phyloP scores from a whole-genome alignment of 2,888 invertebrate species.

The Caenorhabditis drosophilae region DNA sequence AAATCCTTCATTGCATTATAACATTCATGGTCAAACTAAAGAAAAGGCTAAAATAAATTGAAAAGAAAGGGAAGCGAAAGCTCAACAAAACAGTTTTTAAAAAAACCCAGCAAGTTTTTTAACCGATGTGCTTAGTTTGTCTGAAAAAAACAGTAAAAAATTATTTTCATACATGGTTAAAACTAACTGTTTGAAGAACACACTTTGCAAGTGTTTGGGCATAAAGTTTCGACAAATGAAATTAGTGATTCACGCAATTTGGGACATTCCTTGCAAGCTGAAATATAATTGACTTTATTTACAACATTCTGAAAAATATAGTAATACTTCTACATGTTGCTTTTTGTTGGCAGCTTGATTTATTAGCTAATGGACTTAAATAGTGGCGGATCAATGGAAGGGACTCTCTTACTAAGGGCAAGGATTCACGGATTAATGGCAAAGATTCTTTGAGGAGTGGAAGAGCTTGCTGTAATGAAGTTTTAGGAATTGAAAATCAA shows the following conservation, averaged over 20 bases:
- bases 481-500: too few relatives aligned
- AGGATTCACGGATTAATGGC: constrained; percentile 44
- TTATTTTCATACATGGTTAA: neutral
- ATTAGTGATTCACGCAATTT: constrained; percentile 32
- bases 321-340: constrained; percentile 33
- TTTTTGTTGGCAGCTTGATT: constrained; percentile 31
- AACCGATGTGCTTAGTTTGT: constrained; percentile 5
- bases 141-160: constrained; percentile 5
- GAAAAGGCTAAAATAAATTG: too few relatives aligned
- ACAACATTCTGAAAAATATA: neutral
- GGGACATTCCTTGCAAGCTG: constrained; percentile 43
- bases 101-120: constrained; percentile 12
- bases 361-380: constrained; percentile 30
- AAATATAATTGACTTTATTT: neutral
- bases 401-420: constrained; percentile 41
- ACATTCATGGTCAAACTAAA: too few relatives aligned
- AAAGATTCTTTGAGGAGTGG: constrained; percentile 46
- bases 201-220: constrained; percentile 39
- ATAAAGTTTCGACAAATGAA: constrained; percentile 30
- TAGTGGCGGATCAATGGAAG: constrained; percentile 40
- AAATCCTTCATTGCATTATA: too few relatives aligned
- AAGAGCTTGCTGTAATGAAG: constrained; percentile 33
- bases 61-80: neutral
- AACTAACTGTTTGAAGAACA: constrained; percentile 11
- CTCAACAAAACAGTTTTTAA: neutral